Conservation (phyloP, 2,888 invertebrate species). For the Sarcophaga carnaria region DNA sequence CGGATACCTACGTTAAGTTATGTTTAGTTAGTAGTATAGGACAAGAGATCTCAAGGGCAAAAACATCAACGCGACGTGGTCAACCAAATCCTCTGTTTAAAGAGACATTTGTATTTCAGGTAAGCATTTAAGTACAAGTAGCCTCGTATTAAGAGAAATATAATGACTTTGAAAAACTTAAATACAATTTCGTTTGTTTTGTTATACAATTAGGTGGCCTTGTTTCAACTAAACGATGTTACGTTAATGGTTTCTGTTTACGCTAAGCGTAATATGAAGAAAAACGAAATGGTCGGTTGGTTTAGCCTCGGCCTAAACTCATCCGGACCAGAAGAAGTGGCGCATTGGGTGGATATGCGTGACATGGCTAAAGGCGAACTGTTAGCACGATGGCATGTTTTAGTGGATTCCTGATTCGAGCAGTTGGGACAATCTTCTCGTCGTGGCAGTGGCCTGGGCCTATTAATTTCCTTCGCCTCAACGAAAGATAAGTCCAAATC, state of each 20-base stretch:
- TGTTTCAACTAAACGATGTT: slow-evolving; percentile 97
- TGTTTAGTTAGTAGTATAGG: slow-evolving; percentile 95
- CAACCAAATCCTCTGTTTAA: slow-evolving; percentile 98
- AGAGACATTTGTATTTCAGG: slow-evolving; percentile 98
- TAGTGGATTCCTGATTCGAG: slow-evolving; percentile 89
- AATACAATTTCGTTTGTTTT: not conserved
- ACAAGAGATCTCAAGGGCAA: slow-evolving; percentile 95
- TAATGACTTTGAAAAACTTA: too few species aligned
- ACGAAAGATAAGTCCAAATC: slow-evolving; percentile 80
- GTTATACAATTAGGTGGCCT: slow-evolving; percentile 87
- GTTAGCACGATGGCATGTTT: slow-evolving; percentile 96
- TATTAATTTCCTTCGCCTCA: slow-evolving; percentile 76
- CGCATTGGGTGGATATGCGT: slow-evolving; percentile 97
- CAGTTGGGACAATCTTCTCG: slow-evolving; percentile 81
- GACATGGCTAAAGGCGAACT: slow-evolving; percentile 93
- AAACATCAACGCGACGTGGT: slow-evolving; percentile 94
- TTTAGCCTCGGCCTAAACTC: slow-evolving; percentile 95
- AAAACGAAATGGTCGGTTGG: slow-evolving; percentile 98
- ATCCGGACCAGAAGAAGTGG: slow-evolving; percentile 94
- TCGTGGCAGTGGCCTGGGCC: slow-evolving; percentile 77
- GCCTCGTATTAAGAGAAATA: not conserved
- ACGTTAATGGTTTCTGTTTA: slow-evolving; percentile 97
- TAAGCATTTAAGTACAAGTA: slow-evolving; percentile 77
- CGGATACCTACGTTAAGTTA: slow-evolving; percentile 96
- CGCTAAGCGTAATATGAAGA: slow-evolving; percentile 94